Conservation (phyloP, 2,797 vertebrate species). For the Knipowitschia caucasica region DNA sequence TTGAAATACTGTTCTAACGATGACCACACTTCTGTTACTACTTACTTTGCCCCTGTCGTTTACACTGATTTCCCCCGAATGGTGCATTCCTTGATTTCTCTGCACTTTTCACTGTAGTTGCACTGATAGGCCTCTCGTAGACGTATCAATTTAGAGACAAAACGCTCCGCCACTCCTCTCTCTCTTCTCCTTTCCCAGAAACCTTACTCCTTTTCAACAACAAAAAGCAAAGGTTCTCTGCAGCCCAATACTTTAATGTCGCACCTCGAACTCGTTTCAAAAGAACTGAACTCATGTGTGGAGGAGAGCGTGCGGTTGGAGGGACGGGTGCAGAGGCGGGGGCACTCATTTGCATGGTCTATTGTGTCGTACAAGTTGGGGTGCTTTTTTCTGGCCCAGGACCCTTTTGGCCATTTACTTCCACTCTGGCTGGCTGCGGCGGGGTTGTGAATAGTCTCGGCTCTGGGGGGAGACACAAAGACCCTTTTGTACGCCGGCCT, state of each 20-base stretch:
- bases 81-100: not conserved
- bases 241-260: conserved; percentile 73
- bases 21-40: too few species aligned
- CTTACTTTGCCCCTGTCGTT: conserved; percentile 11
- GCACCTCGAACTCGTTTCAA: conserved; percentile 72
- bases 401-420: conserved; percentile 86
- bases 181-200: conserved; percentile 54
- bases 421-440: conserved; percentile 85
- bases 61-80: not conserved
- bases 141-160: conserved; percentile 49
- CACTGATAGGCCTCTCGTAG: conserved; percentile 1
- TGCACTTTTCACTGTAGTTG: conserved; percentile 29
- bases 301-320: conserved; percentile 52
- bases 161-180: conserved; percentile 68
- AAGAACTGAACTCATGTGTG: conserved; percentile 71
- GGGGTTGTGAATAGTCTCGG: conserved; percentile 81
- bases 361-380: conserved; percentile 85
- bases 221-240: conserved; percentile 58
- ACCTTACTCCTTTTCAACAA: conserved; percentile 51
- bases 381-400: conserved; percentile 78
- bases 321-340: conserved; percentile 54
- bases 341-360: conserved; percentile 80
- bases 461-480: conserved; percentile 81
- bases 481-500: conserved; percentile 78
- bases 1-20: too few species aligned